Percentiles rank a stretch among this genome's conserved stretches.
These are phyloP conservation scores for Sinentomon sp. DNA, from an alignment of 2,888 invertebrate species.

Conservation along the genomic window DNA sequence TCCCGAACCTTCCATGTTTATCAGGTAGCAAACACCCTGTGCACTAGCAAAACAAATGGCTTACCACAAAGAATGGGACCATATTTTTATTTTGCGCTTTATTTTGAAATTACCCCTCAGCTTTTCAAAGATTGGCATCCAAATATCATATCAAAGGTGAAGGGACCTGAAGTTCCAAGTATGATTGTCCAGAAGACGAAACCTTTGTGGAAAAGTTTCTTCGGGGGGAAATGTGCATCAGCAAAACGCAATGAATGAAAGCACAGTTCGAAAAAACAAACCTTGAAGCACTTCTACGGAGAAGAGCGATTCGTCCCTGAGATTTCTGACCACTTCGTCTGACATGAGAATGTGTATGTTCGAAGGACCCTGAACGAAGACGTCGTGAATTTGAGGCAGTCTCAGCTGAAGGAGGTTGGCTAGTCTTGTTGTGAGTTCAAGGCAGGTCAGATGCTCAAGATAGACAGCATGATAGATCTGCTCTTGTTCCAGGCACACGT, in stretches of 20 bases:
- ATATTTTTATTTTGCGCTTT: too few species aligned
- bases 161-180: too few species aligned
- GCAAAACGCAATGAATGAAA: background rate
- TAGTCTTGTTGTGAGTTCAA: constrained; percentile 36
- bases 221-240: background rate
- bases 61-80: too few species aligned
- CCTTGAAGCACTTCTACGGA: constrained; percentile 29
- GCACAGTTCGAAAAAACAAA: constrained; percentile 17
- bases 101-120: too few species aligned
- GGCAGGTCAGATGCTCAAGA: constrained; percentile 34
- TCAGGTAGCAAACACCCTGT: too few species aligned
- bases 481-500: constrained; percentile 37
- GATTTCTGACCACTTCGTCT: constrained; percentile 55
- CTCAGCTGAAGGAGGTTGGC: constrained; percentile 28
- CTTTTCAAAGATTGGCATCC: too few species aligned
- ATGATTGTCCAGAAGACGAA: too few species aligned
- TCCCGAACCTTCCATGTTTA: too few species aligned
- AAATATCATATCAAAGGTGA: too few species aligned
- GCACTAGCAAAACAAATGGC: too few species aligned
- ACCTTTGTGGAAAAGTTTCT: background rate
- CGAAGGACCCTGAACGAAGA: constrained; percentile 53
- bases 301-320: constrained; percentile 49
- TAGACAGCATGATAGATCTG: constrained; percentile 54
- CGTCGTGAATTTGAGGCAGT: constrained; percentile 24
- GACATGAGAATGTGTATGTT: constrained; percentile 57